Evolutionary conservation across 92 coral and sea anemone genomes (phyloP).

Genomic region (Porites divaricata): DNA sequence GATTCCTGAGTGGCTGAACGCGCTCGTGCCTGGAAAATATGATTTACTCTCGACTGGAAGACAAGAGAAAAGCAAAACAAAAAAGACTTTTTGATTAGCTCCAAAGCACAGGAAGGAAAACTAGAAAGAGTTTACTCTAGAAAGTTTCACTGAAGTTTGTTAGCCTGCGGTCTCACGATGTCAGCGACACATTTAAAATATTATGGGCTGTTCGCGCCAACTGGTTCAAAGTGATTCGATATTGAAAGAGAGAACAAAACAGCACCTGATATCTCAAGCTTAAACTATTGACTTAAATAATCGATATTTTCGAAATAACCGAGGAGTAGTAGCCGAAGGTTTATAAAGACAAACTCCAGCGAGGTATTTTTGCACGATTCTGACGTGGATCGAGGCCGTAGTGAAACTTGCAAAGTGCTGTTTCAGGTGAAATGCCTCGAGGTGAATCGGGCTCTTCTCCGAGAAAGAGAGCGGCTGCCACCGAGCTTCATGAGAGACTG

Average conservation of each 20-base stretch:
- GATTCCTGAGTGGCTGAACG: too few relatives aligned
- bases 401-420: conserved; percentile 13
- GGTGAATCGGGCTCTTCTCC: conserved; percentile 62
- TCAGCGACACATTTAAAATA: conserved; percentile 27
- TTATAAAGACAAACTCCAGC: background rate
- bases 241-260: conserved; percentile 43
- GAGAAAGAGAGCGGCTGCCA: conserved; percentile 70
- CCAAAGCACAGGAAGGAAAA: too few relatives aligned
- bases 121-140: too few relatives aligned
- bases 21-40: too few relatives aligned
- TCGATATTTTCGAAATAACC: background rate
- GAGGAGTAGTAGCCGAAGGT: background rate
- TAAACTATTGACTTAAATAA: background rate
- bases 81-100: too few relatives aligned
- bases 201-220: conserved; percentile 95
- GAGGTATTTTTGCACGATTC: conserved; percentile 19
- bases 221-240: conserved; percentile 63
- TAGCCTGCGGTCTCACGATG: conserved; percentile 16
- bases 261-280: conserved; percentile 4
- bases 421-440: conserved; percentile 58
- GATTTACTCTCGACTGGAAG: too few relatives aligned
- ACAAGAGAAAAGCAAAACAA: too few relatives aligned
- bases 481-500: conserved; percentile 72
- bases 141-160: background rate
- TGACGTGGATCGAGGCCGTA: background rate